Evolutionary conservation across 1,140 invertebrate genomes (phyloP).

Genomic region (Drosophila leontia): DNA sequence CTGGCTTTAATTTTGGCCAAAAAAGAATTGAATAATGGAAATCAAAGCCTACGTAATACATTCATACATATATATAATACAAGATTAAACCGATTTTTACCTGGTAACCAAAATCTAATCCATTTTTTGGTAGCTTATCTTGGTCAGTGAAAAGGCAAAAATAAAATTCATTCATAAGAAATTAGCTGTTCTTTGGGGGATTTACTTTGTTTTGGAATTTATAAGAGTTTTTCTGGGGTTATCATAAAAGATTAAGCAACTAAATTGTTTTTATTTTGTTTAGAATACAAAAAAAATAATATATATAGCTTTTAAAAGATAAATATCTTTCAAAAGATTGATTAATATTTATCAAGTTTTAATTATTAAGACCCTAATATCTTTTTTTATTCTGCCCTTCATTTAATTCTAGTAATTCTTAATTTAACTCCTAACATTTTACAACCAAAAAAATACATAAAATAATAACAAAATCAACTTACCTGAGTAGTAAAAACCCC

Average conservation of each 20-base stretch:
- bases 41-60: background rate
- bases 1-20: slow-evolving; percentile 23
- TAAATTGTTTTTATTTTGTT: background rate
- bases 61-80: background rate
- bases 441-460: background rate
- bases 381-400: too few species aligned
- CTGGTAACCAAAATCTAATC: slow-evolving; percentile 21
- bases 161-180: slow-evolving; percentile 34
- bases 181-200: background rate
- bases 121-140: slow-evolving; percentile 11
- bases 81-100: background rate
- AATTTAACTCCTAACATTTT: background rate
- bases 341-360: too few species aligned
- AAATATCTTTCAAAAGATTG: too few species aligned
- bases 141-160: background rate
- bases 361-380: too few species aligned
- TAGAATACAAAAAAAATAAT: too few species aligned
- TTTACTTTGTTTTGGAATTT: background rate
- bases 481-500: slow-evolving; percentile 5
- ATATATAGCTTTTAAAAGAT: too few species aligned
- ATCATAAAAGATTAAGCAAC: background rate
- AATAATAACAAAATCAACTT: background rate
- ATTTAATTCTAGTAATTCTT: too few species aligned
- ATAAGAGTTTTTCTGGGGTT: background rate
- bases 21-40: slow-evolving; percentile 14